A percentile compares a stretch with the other conserved stretches of the same genome.
Evolutionary conservation across 2,113 vertebrate genomes (phyloP).

Genomic region (Silurus glanis): DNA sequence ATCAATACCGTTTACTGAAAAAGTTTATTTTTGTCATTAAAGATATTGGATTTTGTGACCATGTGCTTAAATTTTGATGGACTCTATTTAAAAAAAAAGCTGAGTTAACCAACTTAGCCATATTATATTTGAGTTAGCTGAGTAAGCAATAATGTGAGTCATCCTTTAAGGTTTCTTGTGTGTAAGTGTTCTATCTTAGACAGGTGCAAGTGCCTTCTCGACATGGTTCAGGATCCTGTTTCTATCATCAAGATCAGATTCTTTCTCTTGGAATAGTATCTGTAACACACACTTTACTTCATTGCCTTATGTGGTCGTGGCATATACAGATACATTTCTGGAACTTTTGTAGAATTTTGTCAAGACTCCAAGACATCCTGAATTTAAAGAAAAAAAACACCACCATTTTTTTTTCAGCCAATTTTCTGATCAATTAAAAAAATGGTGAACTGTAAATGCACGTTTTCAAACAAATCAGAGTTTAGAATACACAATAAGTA

Average conservation of each 20-base stretch:
- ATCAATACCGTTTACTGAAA: neutral
- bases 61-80: neutral
- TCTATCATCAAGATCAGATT: conserved; percentile 69
- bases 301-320: conserved; percentile 68
- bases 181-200: conserved; percentile 64
- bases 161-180: conserved; percentile 39
- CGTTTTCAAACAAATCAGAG: neutral
- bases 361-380: neutral
- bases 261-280: conserved; percentile 70
- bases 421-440: neutral
- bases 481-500: neutral
- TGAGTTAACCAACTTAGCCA: neutral
- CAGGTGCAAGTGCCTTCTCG: conserved; percentile 76
- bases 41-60: neutral
- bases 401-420: neutral
- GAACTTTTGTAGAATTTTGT: conserved; percentile 29
- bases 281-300: conserved; percentile 62
- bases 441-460: neutral
- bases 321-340: conserved; percentile 60
- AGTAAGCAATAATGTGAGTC: conserved; percentile 26
- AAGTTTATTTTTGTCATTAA: neutral
- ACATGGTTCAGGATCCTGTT: conserved; percentile 66
- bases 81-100: neutral
- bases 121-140: neutral
- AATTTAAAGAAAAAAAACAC: neutral